Base-by-base conservation (phyloP, 2,113 vertebrate genomes). In the Oxygymnocypris stewartii region DNA sequence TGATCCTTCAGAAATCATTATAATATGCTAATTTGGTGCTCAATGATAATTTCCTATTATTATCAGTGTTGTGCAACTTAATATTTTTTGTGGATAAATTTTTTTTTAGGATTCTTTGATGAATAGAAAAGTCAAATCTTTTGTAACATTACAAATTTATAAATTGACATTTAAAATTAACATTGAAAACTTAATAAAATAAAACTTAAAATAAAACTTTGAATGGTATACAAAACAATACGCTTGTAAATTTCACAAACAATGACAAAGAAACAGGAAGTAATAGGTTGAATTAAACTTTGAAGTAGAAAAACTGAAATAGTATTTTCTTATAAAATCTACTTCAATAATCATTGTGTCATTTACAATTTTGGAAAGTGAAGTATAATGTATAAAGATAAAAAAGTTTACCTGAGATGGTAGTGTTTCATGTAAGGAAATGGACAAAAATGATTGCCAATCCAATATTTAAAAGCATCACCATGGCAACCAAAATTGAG, bases 381-480 rank as follows among this genome's bases (percentile, higher is more conserved):
- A 57, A 57, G 54, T 57, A 57, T 57, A 57, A n/a, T 61, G 23
- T n/a, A 23, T 12, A 23, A 23, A 71, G 3, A 37, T 23, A 61
- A 35, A 35, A 14, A 35, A 89, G 90, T 95, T 96, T 96, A 99
- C 98, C 97, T 97, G 93, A 95, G 89, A 92, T 93, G 94, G 94
- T 92, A 84, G 92, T 92, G 95, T 95, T 92, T 99, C 98, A 99
- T 95, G 98, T 99, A 90, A 99, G 96, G 95, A 99, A 99, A 94
- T 99, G 98, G 95, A 99, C 97, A 96, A 99, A 99, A 95, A 99
- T 97, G 94, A 99, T 98, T 92, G 98, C 98, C 96, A 99, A 94
- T 91, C 98, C 98, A 92, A 99, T 97, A 95, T 99, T 99, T 96
- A 99, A 95, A 94, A 99, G 96, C 98, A 99, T 99, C 93, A 99